Conservation (phyloP, 2,797 vertebrate species). For the Phylloscopus collybita region DNA sequence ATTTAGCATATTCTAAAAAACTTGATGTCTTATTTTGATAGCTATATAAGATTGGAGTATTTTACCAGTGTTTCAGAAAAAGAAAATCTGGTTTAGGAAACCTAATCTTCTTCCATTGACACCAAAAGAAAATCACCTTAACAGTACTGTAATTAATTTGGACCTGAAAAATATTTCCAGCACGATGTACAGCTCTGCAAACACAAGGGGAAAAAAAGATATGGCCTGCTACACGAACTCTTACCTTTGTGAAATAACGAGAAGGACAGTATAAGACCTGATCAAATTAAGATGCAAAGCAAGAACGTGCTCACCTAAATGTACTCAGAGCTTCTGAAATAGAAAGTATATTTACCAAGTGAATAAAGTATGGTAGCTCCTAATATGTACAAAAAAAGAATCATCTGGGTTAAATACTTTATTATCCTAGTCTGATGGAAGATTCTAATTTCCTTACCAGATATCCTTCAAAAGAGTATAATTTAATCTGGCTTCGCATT, state of each 20-base stretch:
- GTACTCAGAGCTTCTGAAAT: neutral
- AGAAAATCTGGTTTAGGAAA: neutral
- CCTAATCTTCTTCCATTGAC: neutral
- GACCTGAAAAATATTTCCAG: neutral
- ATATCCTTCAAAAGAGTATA: neutral
- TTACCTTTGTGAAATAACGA: neutral
- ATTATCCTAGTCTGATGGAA: neutral
- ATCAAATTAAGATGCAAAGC: neutral
- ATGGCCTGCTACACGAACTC: neutral
- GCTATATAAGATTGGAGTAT: neutral
- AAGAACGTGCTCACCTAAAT: neutral
- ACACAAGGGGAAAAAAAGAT: neutral
- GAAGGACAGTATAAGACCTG: neutral
- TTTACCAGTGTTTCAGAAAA: neutral
- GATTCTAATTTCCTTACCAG: neutral
- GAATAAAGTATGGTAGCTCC: neutral
- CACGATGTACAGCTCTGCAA: neutral
- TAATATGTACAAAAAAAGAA: neutral
- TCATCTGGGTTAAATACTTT: neutral
- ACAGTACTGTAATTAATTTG: neutral
- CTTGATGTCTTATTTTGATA: neutral
- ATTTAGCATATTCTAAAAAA: neutral
- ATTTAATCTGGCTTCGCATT: neutral
- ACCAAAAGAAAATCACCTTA: neutral
- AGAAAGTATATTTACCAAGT: neutral